Evolutionary conservation across 2,113 vertebrate species (phyloP).

Genomic region (Proteles cristata): DNA sequence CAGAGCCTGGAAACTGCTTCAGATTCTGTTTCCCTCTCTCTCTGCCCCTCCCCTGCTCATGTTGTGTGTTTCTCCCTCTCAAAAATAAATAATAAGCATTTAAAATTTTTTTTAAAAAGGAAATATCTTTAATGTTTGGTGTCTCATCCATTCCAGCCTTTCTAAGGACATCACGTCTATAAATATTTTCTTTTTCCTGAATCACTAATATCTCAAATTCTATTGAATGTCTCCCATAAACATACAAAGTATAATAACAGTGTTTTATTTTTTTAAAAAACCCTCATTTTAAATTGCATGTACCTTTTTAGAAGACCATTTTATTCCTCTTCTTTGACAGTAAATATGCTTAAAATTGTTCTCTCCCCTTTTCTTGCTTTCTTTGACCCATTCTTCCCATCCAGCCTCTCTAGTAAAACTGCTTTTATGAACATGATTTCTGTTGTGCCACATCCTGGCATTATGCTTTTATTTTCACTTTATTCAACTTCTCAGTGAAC

Average conservation of each 20-base stretch:
- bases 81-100: too few relatives aligned
- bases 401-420: neutral
- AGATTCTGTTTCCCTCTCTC: too few relatives aligned
- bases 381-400: neutral
- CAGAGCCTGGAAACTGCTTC: too few relatives aligned
- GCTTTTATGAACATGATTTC: neutral
- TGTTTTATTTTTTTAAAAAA: neutral
- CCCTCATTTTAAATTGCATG: neutral
- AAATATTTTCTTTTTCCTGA: neutral
- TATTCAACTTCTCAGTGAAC: neutral
- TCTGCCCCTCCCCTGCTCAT: too few relatives aligned
- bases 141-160: neutral
- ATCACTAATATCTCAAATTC: neutral
- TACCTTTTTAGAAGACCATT: neutral
- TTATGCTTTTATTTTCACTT: slow-evolving; percentile 6
- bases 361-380: neutral
- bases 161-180: neutral
- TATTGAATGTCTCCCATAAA: neutral
- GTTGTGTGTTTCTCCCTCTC: too few relatives aligned
- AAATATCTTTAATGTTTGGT: neutral
- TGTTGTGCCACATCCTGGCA: neutral
- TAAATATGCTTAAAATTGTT: neutral
- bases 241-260: neutral
- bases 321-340: neutral
- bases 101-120: too few relatives aligned